phyloP scores from a whole-genome alignment of 2,113 vertebrate genomes.

The Centrocercus urophasianus region DNA sequence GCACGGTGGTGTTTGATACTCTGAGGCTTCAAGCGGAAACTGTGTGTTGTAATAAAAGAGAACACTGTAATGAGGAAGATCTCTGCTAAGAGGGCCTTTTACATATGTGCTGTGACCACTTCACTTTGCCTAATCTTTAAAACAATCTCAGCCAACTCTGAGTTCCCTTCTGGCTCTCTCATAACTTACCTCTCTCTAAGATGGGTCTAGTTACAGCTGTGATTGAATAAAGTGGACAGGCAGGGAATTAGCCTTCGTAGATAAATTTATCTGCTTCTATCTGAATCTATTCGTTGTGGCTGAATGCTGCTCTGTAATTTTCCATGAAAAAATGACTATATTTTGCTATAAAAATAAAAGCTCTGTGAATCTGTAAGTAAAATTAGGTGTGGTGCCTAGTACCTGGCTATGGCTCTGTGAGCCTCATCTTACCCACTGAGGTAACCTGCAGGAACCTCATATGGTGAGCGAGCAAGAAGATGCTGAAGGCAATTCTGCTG shows the following conservation, averaged over 20 bases:
- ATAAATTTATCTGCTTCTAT: neutral
- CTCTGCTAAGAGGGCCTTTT: neutral
- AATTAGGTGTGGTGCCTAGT: neutral
- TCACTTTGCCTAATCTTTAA: neutral
- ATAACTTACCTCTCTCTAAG: neutral
- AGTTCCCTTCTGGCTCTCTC: neutral
- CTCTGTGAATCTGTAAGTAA: neutral
- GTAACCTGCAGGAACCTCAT: neutral
- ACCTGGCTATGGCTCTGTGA: neutral
- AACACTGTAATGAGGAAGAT: neutral
- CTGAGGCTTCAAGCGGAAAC: neutral
- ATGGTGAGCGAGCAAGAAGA: neutral
- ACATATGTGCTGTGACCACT: neutral
- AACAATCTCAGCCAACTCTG: neutral
- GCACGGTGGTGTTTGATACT: neutral
- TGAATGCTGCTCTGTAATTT: neutral
- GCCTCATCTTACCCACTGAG: neutral
- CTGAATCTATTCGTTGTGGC: neutral
- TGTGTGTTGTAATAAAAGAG: neutral
- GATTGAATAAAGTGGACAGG: constrained; percentile 10
- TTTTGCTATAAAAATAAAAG: neutral
- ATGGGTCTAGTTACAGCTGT: neutral
- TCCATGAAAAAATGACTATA: neutral
- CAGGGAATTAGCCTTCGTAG: constrained; percentile 4
- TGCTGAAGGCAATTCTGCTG: neutral